Conservation (phyloP, 2,113 vertebrate species). For the Chaetodon auriga region DNA sequence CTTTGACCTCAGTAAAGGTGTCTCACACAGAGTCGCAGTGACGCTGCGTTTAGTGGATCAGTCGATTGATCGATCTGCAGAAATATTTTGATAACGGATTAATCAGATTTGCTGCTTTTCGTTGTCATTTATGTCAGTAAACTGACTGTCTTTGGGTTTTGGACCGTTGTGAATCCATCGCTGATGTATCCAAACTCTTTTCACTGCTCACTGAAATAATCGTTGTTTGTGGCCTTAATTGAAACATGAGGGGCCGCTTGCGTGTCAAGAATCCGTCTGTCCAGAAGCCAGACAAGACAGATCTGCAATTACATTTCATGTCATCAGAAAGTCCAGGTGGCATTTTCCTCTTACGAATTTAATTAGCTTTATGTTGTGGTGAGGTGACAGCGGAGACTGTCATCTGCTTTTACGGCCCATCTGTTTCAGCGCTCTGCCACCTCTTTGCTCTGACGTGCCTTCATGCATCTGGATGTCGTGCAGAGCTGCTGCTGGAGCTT, state of each 20-base stretch:
- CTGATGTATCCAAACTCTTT: too few relatives aligned
- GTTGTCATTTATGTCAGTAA: background rate
- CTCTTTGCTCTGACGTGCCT: background rate
- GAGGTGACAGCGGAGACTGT: background rate
- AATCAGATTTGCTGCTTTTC: background rate
- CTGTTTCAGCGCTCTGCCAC: background rate
- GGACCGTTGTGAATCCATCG: too few relatives aligned
- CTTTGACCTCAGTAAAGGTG: background rate
- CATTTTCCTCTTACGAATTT: background rate
- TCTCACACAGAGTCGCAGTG: background rate
- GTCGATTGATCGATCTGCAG: too few relatives aligned
- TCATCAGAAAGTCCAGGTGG: background rate
- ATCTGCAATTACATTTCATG: background rate
- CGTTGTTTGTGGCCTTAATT: too few relatives aligned
- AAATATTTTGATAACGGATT: too few relatives aligned
- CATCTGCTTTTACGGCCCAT: background rate
- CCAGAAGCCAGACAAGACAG: background rate
- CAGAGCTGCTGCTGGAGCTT: background rate
- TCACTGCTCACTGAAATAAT: too few relatives aligned
- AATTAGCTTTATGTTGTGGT: background rate
- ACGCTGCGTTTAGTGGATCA: background rate
- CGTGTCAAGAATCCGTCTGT: background rate
- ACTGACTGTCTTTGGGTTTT: too few relatives aligned
- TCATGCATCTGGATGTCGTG: background rate
- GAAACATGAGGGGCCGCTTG: background rate